Evolutionary conservation across 2,888 invertebrate genomes (phyloP).

Genomic region (Thymelicus lineola): DNA sequence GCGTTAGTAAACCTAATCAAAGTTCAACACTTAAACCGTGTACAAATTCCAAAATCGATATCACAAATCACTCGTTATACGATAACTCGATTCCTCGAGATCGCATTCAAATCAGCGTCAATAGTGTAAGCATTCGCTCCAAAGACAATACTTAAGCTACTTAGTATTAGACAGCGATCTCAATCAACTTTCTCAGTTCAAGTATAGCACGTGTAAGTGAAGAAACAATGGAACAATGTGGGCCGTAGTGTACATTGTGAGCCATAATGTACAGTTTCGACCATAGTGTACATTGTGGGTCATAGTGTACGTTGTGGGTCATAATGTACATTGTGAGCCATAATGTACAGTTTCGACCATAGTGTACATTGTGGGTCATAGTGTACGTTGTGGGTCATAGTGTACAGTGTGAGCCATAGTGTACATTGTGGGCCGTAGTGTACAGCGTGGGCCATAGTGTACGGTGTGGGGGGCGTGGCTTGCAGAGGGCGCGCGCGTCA

Average conservation of each 20-base stretch:
- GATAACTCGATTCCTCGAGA: not conserved
- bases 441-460: constrained; percentile 38
- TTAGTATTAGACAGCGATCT: not conserved
- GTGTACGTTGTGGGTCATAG: constrained; percentile 35
- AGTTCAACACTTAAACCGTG: not conserved
- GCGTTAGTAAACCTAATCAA: no score
- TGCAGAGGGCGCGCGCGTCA: constrained; percentile 87
- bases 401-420: constrained; percentile 41
- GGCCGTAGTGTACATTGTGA: constrained; percentile 35
- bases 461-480: constrained; percentile 47
- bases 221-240: constrained; percentile 15
- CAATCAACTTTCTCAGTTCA: constrained; percentile 5
- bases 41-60: constrained; percentile 2
- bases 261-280: constrained; percentile 45
- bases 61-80: not conserved
- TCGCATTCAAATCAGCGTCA: not conserved
- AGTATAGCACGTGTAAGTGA: constrained; percentile 20
- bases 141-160: not conserved
- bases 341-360: constrained; percentile 38
- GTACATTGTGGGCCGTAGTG: constrained; percentile 45
- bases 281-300: constrained; percentile 47
- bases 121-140: not conserved
- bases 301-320: constrained; percentile 36
- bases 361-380: constrained; percentile 46
- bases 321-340: constrained; percentile 36